Evolutionary conservation across 2,797 vertebrate genomes (phyloP).

Genomic region (Spondyliosoma cantharus): DNA sequence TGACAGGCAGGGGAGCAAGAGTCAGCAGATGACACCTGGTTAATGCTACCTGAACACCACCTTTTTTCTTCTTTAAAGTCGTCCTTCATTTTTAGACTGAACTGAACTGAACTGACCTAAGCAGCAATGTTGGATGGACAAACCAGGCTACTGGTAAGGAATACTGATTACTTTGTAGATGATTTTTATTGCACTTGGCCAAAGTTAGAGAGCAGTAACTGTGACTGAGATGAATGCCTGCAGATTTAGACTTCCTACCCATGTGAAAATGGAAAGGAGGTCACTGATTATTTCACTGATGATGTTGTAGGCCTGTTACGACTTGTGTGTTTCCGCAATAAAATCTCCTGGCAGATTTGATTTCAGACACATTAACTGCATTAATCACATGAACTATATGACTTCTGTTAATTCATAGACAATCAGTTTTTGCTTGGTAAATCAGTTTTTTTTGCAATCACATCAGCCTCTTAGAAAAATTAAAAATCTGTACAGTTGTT

Average conservation of each 20-base stretch:
- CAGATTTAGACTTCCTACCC: neutral
- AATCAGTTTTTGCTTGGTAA: neutral
- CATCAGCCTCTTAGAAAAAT: conserved; percentile 19
- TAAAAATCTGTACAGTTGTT: conserved; percentile 23
- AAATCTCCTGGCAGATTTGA: conserved; percentile 1
- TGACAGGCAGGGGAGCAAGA: neutral
- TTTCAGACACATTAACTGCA: neutral
- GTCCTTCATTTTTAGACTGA: neutral
- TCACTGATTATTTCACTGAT: neutral
- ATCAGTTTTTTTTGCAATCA: neutral
- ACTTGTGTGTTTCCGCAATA: neutral
- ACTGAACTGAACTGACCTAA: neutral
- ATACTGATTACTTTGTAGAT: neutral
- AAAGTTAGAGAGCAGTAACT: conserved; percentile 9
- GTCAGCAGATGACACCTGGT: neutral
- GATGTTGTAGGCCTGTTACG: no score
- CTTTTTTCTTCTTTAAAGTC: neutral
- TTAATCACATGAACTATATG: neutral
- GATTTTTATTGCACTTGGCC: conserved; percentile 57
- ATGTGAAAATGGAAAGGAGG: neutral
- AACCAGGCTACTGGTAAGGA: neutral
- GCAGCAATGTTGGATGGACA: neutral
- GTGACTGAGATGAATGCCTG: conserved; percentile 6
- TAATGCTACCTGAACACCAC: neutral
- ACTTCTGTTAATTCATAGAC: neutral